These are phyloP conservation scores for Acleris sparsana DNA, from an alignment of 2,888 invertebrate genomes.

Conservation along the genomic window DNA sequence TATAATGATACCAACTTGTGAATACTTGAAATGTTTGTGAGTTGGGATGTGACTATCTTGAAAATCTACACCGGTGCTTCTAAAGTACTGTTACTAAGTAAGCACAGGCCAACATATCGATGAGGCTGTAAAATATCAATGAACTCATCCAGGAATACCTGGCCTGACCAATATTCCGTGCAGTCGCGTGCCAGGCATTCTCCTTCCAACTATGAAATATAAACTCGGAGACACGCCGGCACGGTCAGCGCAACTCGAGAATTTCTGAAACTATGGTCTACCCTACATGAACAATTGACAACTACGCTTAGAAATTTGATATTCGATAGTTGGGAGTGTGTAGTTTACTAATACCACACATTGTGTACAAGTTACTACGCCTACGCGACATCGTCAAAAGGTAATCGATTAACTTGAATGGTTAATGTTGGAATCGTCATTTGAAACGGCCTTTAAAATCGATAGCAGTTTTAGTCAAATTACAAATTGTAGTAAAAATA, in stretches of 20 bases:
- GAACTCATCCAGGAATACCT: slow-evolving; percentile 64
- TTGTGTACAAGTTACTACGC: no score
- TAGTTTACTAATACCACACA: no score
- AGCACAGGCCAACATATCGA: slow-evolving; percentile 20
- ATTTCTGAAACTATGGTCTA: slow-evolving; percentile 55
- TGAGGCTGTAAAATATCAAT: slow-evolving; percentile 62
- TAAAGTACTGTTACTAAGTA: not conserved
- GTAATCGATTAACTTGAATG: no score
- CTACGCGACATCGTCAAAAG: no score
- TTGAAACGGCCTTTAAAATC: no score
- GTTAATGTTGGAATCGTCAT: no score
- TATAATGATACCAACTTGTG: not conserved
- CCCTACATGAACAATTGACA: slow-evolving; percentile 31
- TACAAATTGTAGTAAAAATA: no score
- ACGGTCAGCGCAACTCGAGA: slow-evolving; percentile 51
- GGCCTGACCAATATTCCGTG: slow-evolving; percentile 62
- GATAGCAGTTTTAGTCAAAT: no score
- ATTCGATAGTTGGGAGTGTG: slow-evolving; percentile 2
- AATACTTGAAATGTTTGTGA: not conserved
- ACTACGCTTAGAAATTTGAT: slow-evolving; percentile 30
- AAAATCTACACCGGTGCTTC: not conserved
- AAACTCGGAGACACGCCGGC: slow-evolving; percentile 54
- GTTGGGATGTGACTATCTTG: no score
- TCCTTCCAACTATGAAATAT: slow-evolving; percentile 65
- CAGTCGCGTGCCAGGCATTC: slow-evolving; percentile 63